Base-by-base conservation (phyloP, 1,140 invertebrate genomes). In the Hesperophylax magnus region DNA sequence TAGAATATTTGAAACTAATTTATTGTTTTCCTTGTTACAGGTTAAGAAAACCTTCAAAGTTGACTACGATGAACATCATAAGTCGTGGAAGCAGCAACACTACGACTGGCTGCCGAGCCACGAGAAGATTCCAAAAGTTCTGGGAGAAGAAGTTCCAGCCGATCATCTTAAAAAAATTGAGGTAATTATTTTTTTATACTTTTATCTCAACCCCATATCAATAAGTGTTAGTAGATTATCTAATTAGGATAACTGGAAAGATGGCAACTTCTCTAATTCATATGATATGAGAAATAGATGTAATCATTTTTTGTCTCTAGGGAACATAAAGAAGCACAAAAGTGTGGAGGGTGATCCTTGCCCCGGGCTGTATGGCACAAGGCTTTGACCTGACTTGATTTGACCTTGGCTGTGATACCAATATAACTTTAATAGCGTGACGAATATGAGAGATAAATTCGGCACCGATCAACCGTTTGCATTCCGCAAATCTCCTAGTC, bases 91-190 rank as follows among this genome's bases (percentile, higher is more conserved):
- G 63, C 83, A 87, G 71, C 84, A 85, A 47, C 88, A 87, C 67
- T 92, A 92, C 82, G 87, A 90, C 79, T 93, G 92, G 92, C 87
- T 93, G 22, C 91, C 91, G 2, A 85, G 82, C 3, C 69, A 63
- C 17, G 77, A 86, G 8, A 82, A 90, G 58, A 91, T 91, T 78
- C 91, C 90, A 15, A 92, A 92, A 85, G 84, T 88, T 22, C 86
- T 92, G 34, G 89, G 88, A 52, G 88, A 90, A 78, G 78, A 85
- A 15, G 83, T 91, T 14, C 71, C 86, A 2, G 63, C 82, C n/a
- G 86, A 87, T 14, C 87, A 90, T 85, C 87, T 92, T 9, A 79
- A 89, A 20, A 87, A 81, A 39, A 83, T 92, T 76, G 86, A 90
- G 82, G 89, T 92, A 86, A 63, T 61, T 65, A 9, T 22, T 8